Evolutionary conservation across 2,113 vertebrate species (phyloP), one percentile per base, ranked within the genome.

Genomic region (Cryptoleucopteryx plumbea): DNA sequence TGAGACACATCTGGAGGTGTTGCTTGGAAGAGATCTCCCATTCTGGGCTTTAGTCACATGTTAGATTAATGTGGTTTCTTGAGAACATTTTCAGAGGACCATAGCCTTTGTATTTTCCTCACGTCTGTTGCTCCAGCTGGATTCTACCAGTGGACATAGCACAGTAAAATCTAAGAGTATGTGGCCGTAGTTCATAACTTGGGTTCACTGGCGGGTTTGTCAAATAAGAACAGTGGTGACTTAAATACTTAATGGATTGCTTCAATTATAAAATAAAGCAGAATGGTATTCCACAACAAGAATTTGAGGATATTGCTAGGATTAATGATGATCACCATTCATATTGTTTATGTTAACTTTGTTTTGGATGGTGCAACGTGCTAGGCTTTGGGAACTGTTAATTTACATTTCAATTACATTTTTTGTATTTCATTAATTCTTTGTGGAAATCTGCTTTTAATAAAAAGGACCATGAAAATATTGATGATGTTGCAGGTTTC

Each of bases 401-500:
- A 19, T 63, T 72, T 32, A 16, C 6, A 4, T 72, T 71, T 72
- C 36, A 11, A 0, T 67, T 65, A 10, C 6, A 3, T 58, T 55
- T 77, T 59, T 65, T 65, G 31, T 71, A 47, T 86, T 82, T 68
- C 2, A 1, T 75, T 56, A 26, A 34, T 58, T 85, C 38, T 71
- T 36, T 14, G 5, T 88, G 90, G 74, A 87, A 88, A 82, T 93
- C 65, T 89, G 38, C 31, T 92, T 94, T 96, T 70, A 82, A 67
- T 97, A 95, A 95, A 94, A 66, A 92, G 47, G 78, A 73, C 88
- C n/a, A 7, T 73, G 70, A 78, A 56, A 48, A 42, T 40, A 40
- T 2, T 31, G 34, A 19, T 3, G 10, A 21, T 10, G 9, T 34
- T 6, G 29, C 7, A 5, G 52, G 16, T 67, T 53, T 52, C 73